These are phyloP conservation scores for Hydrozoanthus gracilis DNA, from an alignment of 92 coral and sea anemone genomes.

Conservation along the genomic window DNA sequence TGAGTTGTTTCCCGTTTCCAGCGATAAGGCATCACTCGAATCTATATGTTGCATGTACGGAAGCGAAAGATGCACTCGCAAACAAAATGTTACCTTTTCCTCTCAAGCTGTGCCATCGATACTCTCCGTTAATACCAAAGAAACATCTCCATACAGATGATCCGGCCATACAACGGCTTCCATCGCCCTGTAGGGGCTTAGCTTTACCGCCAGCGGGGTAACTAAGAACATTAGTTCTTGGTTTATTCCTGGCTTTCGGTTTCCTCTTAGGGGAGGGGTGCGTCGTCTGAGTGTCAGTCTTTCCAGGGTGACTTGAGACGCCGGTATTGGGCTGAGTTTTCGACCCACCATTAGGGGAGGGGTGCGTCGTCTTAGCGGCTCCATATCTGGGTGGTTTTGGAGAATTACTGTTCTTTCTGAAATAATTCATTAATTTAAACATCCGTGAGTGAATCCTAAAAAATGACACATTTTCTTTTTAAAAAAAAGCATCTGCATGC, in stretches of 20 bases:
- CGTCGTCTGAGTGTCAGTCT: too few species aligned
- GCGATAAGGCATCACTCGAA: too few species aligned
- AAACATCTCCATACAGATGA: constrained; percentile 20
- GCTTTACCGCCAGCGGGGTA: constrained; percentile 5
- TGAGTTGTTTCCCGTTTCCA: too few species aligned
- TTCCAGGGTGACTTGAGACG: too few species aligned
- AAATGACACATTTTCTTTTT: too few species aligned
- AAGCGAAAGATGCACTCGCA: too few species aligned
- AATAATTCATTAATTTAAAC: background rate
- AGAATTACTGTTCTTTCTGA: constrained; percentile 13
- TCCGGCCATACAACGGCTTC: background rate
- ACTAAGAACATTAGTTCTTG: constrained; percentile 16
- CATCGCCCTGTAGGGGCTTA: background rate
- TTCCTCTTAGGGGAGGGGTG: too few species aligned
- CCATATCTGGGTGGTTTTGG: constrained; percentile 17
- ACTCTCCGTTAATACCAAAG: constrained; percentile 16
- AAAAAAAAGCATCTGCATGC: background rate
- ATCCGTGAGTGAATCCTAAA: too few species aligned
- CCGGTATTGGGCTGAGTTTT: too few species aligned
- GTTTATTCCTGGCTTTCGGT: background rate
- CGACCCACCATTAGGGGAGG: too few species aligned
- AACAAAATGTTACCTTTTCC: constrained; percentile 6
- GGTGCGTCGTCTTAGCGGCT: background rate
- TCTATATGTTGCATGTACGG: too few species aligned
- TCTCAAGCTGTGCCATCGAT: constrained; percentile 31